Evolutionary conservation across 2,888 invertebrate genomes (phyloP).

Genomic region (Andrena minutula): DNA sequence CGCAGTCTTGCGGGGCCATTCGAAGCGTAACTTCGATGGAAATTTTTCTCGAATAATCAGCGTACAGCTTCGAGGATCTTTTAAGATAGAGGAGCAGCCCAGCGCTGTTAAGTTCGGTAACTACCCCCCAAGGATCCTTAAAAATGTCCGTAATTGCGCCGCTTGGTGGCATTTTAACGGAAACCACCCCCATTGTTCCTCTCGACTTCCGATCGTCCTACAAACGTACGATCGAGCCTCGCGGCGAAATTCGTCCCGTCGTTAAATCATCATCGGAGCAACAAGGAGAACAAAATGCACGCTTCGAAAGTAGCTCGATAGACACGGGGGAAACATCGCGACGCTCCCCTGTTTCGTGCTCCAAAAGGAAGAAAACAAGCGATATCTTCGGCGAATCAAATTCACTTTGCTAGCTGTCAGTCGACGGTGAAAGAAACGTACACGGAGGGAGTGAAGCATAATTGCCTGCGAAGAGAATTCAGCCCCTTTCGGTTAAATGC

Average conservation of each 20-base stretch:
- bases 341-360: background rate
- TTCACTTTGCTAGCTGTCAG: too few species aligned
- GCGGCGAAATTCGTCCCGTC: background rate
- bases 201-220: slow-evolving; percentile 7
- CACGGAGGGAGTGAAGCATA: too few species aligned
- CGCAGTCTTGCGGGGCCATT: background rate
- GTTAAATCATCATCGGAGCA: slow-evolving; percentile 1
- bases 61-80: slow-evolving; percentile 4
- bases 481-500: too few species aligned
- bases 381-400: background rate
- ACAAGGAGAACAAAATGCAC: background rate
- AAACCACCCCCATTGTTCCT: slow-evolving; percentile 20
- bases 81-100: background rate
- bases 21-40: background rate
- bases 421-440: too few species aligned
- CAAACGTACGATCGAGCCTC: background rate
- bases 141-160: slow-evolving; percentile 23
- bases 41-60: slow-evolving; percentile 1
- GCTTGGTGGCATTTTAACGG: background rate
- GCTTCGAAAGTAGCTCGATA: background rate
- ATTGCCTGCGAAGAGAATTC: too few species aligned
- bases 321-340: background rate
- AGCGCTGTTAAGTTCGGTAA: slow-evolving; percentile 6
- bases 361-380: background rate
- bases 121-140: slow-evolving; percentile 3